Percentiles rank a stretch among this genome's conserved stretches.
Conservation (phyloP, 2,113 vertebrate genomes). For the Apistogramma diplotaenia region DNA sequence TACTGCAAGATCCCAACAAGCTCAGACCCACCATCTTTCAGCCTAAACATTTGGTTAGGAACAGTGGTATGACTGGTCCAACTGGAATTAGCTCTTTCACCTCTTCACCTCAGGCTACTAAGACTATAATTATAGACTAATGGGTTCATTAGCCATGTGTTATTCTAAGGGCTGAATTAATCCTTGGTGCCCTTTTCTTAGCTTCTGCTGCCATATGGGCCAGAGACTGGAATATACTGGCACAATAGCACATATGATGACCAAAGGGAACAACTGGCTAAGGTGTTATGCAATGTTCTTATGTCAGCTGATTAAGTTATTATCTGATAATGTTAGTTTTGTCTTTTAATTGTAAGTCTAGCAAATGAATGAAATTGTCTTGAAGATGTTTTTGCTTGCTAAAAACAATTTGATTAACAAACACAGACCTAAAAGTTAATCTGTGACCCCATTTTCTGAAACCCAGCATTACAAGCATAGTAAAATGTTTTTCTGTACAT, state of each 20-base stretch:
- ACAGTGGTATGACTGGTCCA: constrained; percentile 1
- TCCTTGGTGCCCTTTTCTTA: constrained; percentile 49
- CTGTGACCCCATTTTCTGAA: no score
- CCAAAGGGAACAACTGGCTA: not conserved
- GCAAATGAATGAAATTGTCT: not conserved
- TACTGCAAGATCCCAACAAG: not conserved
- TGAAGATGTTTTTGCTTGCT: not conserved
- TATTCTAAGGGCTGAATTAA: constrained; percentile 49
- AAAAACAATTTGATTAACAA: no score
- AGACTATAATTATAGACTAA: constrained; percentile 57
- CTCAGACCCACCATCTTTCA: not conserved
- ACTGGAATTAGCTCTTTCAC: constrained; percentile 46
- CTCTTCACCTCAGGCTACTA: constrained; percentile 48
- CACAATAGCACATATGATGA: constrained; percentile 15
- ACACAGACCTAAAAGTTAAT: no score
- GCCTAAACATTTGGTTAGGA: constrained; percentile 24
- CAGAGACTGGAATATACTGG: not conserved
- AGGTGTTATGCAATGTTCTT: constrained; percentile 46
- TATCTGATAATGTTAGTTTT: constrained; percentile 11
- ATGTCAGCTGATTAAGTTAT: constrained; percentile 10
- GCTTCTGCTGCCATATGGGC: constrained; percentile 56
- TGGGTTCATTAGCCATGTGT: constrained; percentile 53
- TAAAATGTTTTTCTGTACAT: not conserved
- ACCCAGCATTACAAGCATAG: not conserved
- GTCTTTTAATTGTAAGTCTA: not conserved